phyloP scores from a whole-genome alignment of 2,888 invertebrate species.

The Scaptomyza flava region DNA sequence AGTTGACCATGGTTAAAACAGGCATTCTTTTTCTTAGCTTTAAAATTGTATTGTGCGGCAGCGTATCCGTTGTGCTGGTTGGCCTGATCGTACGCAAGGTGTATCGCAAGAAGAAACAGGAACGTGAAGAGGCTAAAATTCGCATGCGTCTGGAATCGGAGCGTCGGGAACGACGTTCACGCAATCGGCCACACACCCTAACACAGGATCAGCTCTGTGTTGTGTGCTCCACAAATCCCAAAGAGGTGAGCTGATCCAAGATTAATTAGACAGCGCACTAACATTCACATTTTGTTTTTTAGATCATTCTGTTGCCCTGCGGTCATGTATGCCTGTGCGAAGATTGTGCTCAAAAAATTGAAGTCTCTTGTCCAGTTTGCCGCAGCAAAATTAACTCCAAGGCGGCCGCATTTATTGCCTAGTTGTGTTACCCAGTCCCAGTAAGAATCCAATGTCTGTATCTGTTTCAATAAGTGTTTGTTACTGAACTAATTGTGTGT shows the following conservation, averaged over 20 bases:
- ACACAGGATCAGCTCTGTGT: conserved; percentile 90
- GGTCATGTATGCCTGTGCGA: conserved; percentile 96
- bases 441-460: conserved; percentile 18
- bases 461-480: conserved; percentile 37
- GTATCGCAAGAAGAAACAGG: conserved; percentile 85
- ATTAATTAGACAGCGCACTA: not conserved
- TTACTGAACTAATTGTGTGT: conserved; percentile 26
- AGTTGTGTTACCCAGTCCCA: conserved; percentile 55
- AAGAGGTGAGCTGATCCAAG: conserved; percentile 87
- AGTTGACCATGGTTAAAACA: not conserved
- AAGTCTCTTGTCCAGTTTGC: conserved; percentile 91
- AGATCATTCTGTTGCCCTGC: conserved; percentile 94
- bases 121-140: conserved; percentile 86
- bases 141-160: conserved; percentile 87
- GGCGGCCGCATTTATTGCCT: conserved; percentile 91
- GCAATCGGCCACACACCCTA: conserved; percentile 87
- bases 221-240: conserved; percentile 93
- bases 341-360: conserved; percentile 91
- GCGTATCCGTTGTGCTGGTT: conserved; percentile 86
- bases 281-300: not conserved
- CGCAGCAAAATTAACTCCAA: conserved; percentile 88
- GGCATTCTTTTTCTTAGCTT: conserved; percentile 82
- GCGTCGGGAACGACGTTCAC: conserved; percentile 88
- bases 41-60: conserved; percentile 86
- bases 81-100: conserved; percentile 86